Conservation (phyloP, 2,797 vertebrate genomes). For the Pseudopleuronectes americanus region DNA sequence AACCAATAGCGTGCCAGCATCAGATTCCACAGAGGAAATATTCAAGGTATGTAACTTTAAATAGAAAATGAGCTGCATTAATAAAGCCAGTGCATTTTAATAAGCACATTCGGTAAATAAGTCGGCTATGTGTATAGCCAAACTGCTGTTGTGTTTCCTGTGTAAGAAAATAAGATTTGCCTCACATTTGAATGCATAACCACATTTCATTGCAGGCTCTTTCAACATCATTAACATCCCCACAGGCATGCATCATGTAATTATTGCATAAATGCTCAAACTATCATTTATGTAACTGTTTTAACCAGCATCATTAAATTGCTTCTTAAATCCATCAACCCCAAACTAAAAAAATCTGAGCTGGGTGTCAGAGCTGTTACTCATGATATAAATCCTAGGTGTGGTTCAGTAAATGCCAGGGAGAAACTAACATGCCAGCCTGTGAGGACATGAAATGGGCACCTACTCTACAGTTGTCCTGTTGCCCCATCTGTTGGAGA, state of each 20-base stretch:
- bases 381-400: slow-evolving; percentile 34
- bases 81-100: slow-evolving; percentile 8
- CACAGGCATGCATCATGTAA: slow-evolving; percentile 71
- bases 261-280: slow-evolving; percentile 59
- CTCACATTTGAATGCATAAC: slow-evolving; percentile 54
- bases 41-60: slow-evolving; percentile 81
- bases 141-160: slow-evolving; percentile 17
- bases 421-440: slow-evolving; percentile 39
- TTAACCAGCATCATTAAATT: slow-evolving; percentile 67
- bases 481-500: slow-evolving; percentile 83
- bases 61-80: slow-evolving; percentile 16
- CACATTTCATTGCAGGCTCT: slow-evolving; percentile 71
- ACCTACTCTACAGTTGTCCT: slow-evolving; percentile 61
- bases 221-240: slow-evolving; percentile 70
- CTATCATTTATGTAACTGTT: slow-evolving; percentile 60
- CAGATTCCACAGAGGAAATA: slow-evolving; percentile 81
- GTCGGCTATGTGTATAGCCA: slow-evolving; percentile 12
- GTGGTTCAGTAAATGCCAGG: slow-evolving; percentile 45
- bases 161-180: slow-evolving; percentile 8
- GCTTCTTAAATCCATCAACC: slow-evolving; percentile 52
- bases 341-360: slow-evolving; percentile 9
- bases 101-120: slow-evolving; percentile 20
- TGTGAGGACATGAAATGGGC: slow-evolving; percentile 29
- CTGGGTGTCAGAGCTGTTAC: slow-evolving; percentile 23
- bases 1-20: slow-evolving; percentile 65